phyloP scores from a whole-genome alignment of 2,888 invertebrate genomes.

The Polyploca ridens region DNA sequence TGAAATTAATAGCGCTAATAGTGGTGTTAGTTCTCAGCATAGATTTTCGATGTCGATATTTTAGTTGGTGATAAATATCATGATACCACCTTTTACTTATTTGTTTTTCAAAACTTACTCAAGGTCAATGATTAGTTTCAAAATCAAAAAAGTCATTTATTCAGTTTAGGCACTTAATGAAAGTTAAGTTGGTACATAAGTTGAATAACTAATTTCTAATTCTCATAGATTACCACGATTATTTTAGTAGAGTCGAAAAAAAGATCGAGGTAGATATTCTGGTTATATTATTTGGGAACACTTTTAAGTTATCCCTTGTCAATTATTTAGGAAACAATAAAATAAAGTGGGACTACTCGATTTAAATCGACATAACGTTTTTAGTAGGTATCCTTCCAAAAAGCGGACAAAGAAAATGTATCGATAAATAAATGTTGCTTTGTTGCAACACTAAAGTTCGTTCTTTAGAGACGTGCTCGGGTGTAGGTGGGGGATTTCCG shows the following conservation, averaged over 20 bases:
- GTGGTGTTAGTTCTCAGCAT: conserved; percentile 43
- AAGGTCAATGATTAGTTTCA: too few relatives aligned
- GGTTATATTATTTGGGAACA: neutral
- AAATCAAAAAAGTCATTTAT: too few relatives aligned
- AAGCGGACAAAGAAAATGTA: neutral
- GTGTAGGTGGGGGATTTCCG: conserved; percentile 62
- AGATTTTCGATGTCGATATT: conserved; percentile 28
- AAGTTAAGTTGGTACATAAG: too few relatives aligned
- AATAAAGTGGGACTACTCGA: too few relatives aligned
- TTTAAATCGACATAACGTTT: neutral
- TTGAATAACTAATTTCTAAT: too few relatives aligned
- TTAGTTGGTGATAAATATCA: neutral
- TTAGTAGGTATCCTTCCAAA: neutral
- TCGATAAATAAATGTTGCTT: conserved; percentile 20
- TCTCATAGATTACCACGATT: too few relatives aligned
- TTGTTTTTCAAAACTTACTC: neutral
- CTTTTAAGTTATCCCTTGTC: neutral
- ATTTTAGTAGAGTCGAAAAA: neutral
- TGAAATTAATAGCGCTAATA: conserved; percentile 75
- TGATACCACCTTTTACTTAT: neutral
- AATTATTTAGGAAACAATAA: too few relatives aligned
- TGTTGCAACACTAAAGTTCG: conserved; percentile 39
- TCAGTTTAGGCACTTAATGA: too few relatives aligned
- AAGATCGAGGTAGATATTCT: neutral
- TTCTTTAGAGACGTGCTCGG: conserved; percentile 58